phyloP scores from a whole-genome alignment of 2,888 invertebrate genomes.

The Cryptophagus acutangulus region DNA sequence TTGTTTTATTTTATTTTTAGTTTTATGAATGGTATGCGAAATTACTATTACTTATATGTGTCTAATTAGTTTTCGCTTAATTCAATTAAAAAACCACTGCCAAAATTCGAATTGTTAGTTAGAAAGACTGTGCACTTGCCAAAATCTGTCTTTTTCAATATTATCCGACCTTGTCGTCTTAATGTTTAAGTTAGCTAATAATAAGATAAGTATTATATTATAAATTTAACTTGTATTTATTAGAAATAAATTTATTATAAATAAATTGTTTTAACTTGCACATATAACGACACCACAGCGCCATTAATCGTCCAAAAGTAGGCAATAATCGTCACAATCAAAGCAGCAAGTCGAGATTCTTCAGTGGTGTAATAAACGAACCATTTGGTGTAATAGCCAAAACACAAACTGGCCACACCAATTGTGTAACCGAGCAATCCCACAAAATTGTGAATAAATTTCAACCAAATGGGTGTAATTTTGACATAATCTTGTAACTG shows the following conservation, averaged over 20 bases:
- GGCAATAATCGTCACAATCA: conserved; percentile 33
- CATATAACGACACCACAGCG: conserved; percentile 31
- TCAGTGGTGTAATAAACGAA: conserved; percentile 30
- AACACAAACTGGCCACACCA: conserved; percentile 38
- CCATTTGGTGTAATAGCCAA: conserved; percentile 37
- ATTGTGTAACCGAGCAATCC: conserved; percentile 39
- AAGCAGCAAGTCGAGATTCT: conserved; percentile 33
- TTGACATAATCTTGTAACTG: conserved; percentile 26
- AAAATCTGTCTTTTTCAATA: conserved; percentile 25
- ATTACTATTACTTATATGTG: conserved; percentile 23
- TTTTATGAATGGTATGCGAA: conserved; percentile 31
- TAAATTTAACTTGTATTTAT: conserved; percentile 34
- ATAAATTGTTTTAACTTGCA: conserved; percentile 30
- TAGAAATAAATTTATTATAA: conserved; percentile 20
- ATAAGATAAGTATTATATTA: conserved; percentile 36
- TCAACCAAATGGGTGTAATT: conserved; percentile 33
- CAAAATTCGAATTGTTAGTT: conserved; percentile 10
- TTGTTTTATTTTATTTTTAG: conserved; percentile 27
- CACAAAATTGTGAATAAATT: conserved; percentile 38
- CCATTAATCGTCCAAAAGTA: conserved; percentile 30
- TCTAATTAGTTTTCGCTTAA: conserved; percentile 23
- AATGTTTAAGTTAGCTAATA: conserved; percentile 10
- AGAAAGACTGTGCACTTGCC: conserved; percentile 34
- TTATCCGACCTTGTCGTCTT: not conserved
- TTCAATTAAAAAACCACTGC: conserved; percentile 30